A percentile compares a stretch with the other conserved stretches of the same genome.
Evolutionary conservation across 2,888 invertebrate genomes (phyloP).

Genomic region (Alentia gelatinosa): DNA sequence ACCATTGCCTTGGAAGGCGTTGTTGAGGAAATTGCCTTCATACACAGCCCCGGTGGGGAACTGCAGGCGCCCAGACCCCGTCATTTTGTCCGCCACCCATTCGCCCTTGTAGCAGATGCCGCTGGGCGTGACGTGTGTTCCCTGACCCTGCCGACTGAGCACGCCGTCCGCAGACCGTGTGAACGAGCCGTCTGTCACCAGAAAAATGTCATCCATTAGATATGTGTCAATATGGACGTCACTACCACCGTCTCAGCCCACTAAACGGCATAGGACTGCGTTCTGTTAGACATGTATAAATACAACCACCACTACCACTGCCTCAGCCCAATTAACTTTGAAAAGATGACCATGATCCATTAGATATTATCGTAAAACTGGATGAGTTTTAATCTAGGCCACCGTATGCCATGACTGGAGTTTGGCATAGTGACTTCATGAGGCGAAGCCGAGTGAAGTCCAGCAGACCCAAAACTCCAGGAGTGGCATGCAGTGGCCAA

Average conservation of each 20-base stretch:
- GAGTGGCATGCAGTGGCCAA: no score
- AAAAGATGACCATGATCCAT: no score
- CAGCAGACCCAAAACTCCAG: no score
- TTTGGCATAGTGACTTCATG: no score
- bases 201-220: neutral
- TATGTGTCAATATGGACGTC: neutral
- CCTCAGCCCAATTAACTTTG: neutral
- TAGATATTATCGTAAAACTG: no score
- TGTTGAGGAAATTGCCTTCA: constrained; percentile 77
- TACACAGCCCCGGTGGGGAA: constrained; percentile 76
- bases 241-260: no score
- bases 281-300: no score
- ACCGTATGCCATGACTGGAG: no score
- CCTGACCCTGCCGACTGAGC: constrained; percentile 74
- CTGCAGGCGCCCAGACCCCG: constrained; percentile 74
- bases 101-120: constrained; percentile 76
- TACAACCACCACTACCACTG: neutral
- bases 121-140: constrained; percentile 73
- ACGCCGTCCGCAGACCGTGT: constrained; percentile 70
- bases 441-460: no score
- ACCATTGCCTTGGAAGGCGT: constrained; percentile 78
- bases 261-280: no score
- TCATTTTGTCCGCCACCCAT: constrained; percentile 79
- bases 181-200: constrained; percentile 76
- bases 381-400: no score